Evolutionary conservation across 1,140 invertebrate species (phyloP).

Genomic region (Heliconius melpomene): DNA sequence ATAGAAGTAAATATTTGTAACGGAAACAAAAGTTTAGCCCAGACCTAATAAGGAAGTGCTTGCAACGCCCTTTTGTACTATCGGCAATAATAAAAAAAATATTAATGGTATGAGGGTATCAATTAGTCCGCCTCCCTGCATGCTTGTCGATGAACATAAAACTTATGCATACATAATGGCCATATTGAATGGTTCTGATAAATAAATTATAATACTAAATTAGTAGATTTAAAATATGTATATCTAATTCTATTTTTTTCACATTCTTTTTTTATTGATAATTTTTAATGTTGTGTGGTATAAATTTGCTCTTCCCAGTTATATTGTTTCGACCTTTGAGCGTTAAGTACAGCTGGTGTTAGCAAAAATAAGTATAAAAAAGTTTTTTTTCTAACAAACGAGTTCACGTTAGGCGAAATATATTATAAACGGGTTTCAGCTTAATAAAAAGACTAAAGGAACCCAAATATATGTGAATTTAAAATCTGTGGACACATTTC

Average conservation of each 20-base stretch:
- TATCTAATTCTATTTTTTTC: too few species aligned
- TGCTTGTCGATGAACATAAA: too few species aligned
- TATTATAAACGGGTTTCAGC: not conserved
- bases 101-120: too few species aligned
- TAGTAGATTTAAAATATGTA: not conserved
- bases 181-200: not conserved
- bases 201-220: not conserved
- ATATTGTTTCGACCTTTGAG: not conserved
- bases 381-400: too few species aligned
- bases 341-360: not conserved
- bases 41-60: not conserved
- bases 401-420: not conserved
- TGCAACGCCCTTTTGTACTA: too few species aligned
- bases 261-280: not conserved
- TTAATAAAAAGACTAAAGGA: not conserved
- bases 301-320: too few species aligned
- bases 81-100: too few species aligned
- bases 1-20: not conserved
- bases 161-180: not conserved
- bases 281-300: too few species aligned
- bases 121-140: too few species aligned
- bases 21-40: not conserved
- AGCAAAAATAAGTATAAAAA: not conserved
- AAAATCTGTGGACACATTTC: not conserved
- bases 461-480: not conserved